phyloP scores from a whole-genome alignment of 2,113 vertebrate genomes.

The Hydrochoerus hydrochaeris region DNA sequence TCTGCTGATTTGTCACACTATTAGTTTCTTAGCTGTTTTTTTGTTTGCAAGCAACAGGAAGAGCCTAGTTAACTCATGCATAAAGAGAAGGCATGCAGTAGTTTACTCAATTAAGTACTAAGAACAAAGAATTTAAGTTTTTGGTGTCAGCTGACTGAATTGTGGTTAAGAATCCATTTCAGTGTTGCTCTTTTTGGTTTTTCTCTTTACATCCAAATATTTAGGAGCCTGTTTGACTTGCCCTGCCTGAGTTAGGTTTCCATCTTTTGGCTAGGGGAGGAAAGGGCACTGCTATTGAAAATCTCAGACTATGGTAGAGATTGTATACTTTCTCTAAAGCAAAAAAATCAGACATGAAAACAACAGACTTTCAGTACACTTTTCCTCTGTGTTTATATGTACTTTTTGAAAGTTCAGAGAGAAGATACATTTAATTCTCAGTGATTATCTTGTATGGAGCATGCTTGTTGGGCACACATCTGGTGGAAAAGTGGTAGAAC shows the following conservation, averaged over 20 bases:
- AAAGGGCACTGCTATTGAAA: neutral
- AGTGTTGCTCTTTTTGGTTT: neutral
- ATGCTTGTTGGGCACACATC: neutral
- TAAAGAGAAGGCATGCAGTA: neutral
- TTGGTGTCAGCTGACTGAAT: neutral
- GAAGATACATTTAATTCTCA: neutral
- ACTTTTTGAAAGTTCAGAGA: neutral
- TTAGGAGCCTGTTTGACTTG: neutral
- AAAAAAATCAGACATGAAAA: neutral
- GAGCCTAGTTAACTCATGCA: conserved; percentile 7
- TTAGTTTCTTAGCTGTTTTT: neutral
- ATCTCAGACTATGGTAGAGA: neutral
- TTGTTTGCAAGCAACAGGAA: neutral
- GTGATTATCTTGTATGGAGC: neutral
- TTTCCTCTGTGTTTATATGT: neutral
- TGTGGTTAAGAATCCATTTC: neutral
- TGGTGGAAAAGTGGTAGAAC: conserved; percentile 7
- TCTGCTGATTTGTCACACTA: neutral
- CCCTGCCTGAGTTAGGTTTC: neutral
- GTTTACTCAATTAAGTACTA: neutral
- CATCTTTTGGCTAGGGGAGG: neutral
- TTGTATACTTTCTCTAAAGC: neutral
- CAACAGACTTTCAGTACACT: neutral
- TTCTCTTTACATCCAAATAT: neutral
- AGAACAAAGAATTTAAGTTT: neutral